Conservation (phyloP, 2,797 vertebrate species). For the Gymnothorax reevesii region DNA sequence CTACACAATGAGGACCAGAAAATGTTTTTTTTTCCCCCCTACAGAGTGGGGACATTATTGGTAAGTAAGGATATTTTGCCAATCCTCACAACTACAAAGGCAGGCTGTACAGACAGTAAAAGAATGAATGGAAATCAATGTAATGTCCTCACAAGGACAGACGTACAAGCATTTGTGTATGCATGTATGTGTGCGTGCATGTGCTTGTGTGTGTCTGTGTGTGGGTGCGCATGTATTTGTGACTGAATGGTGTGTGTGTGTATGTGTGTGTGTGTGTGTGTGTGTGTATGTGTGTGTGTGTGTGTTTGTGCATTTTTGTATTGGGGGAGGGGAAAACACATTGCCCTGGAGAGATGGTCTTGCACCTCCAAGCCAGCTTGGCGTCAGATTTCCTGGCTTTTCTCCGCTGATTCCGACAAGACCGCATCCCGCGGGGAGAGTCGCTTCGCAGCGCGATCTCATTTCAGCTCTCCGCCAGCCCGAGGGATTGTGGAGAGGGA, state of each 20-base stretch:
- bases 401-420: conserved; percentile 45
- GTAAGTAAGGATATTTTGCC: too few species aligned
- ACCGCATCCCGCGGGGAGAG: conserved; percentile 36
- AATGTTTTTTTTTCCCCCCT: too few species aligned
- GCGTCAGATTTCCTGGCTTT: conserved; percentile 53
- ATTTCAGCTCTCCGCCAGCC: conserved; percentile 39
- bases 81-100: too few species aligned
- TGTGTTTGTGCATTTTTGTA: conserved; percentile 39
- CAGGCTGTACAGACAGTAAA: too few species aligned
- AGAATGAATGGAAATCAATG: too few species aligned
- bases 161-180: too few species aligned
- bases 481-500: conserved; percentile 45
- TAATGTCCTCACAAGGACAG: too few species aligned
- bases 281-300: not conserved
- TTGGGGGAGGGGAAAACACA: conserved; percentile 33
- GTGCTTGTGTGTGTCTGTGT: not conserved
- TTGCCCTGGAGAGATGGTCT: conserved; percentile 18
- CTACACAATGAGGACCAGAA: too few species aligned
- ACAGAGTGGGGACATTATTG: too few species aligned
- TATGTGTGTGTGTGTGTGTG: not conserved
- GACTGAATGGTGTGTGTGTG: not conserved
- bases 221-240: conserved; percentile 51
- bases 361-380: conserved; percentile 16
- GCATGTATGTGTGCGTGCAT: not conserved
- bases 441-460: conserved; percentile 5